A percentile compares a stretch with the other conserved stretches of the same genome.
Conservation (phyloP, 2,797 vertebrate genomes). For the Moxostoma hubbsi region DNA sequence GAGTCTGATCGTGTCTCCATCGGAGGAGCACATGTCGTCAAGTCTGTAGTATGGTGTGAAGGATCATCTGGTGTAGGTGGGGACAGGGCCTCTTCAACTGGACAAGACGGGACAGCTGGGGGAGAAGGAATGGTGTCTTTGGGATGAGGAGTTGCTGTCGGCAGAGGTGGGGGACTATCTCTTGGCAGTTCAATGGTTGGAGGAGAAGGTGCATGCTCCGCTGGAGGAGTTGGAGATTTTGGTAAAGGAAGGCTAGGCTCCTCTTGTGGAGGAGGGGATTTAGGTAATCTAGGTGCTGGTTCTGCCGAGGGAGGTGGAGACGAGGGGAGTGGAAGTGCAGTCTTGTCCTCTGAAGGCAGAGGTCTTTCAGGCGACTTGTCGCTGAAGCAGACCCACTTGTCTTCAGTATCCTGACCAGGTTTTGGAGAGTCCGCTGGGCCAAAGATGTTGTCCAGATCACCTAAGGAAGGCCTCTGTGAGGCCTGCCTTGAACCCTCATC, state of each 20-base stretch:
- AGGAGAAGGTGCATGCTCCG: slow-evolving; percentile 62
- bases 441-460: slow-evolving; percentile 95
- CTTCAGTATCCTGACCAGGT: slow-evolving; percentile 72
- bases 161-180: slow-evolving; percentile 60
- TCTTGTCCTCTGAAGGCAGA: slow-evolving; percentile 61
- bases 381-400: slow-evolving; percentile 92
- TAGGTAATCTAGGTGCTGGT: slow-evolving; percentile 71
- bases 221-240: slow-evolving; percentile 65
- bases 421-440: slow-evolving; percentile 83
- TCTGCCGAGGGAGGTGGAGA: slow-evolving; percentile 68
- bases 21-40: slow-evolving; percentile 24
- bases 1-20: slow-evolving; percentile 60
- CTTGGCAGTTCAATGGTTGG: slow-evolving; percentile 63
- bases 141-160: slow-evolving; percentile 66
- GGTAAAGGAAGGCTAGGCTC: slow-evolving; percentile 70
- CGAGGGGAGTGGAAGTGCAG: slow-evolving; percentile 57
- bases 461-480: slow-evolving; percentile 84
- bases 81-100: slow-evolving; percentile 56
- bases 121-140: slow-evolving; percentile 65
- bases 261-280: slow-evolving; percentile 66
- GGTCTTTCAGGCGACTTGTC: slow-evolving; percentile 79
- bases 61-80: slow-evolving; percentile 63
- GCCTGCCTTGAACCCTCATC: slow-evolving; percentile 74
- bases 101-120: slow-evolving; percentile 58
- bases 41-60: slow-evolving; percentile 40